Conservation (phyloP, 2,888 invertebrate species). For the Conops quadrifasciatus region DNA sequence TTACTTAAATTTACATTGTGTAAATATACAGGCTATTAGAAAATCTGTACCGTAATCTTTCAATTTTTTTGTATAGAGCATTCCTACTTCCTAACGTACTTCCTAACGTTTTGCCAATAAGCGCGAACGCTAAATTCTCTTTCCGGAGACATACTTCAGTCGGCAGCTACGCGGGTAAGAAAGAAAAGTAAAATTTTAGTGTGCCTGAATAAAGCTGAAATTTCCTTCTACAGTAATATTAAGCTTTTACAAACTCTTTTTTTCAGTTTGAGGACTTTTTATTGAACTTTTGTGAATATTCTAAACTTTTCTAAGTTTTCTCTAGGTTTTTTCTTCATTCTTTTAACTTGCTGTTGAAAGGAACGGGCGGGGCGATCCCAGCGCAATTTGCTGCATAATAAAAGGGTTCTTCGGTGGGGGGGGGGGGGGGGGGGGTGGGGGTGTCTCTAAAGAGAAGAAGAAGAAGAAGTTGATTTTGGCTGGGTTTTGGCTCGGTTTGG, state of each 20-base stretch:
- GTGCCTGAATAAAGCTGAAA: neutral
- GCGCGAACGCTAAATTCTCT: too few species aligned
- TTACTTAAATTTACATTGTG: too few species aligned
- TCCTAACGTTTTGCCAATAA: too few species aligned
- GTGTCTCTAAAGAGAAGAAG: neutral
- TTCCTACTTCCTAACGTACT: too few species aligned
- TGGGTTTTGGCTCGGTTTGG: constrained; percentile 27
- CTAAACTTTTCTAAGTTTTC: neutral
- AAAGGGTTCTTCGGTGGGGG: neutral
- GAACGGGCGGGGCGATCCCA: neutral
- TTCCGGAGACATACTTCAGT: too few species aligned
- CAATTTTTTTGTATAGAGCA: too few species aligned
- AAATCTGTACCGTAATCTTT: too few species aligned
- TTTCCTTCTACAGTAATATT: constrained; percentile 8
- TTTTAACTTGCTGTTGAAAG: neutral
- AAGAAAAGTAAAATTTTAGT: constrained; percentile 25
- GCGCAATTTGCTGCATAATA: neutral
- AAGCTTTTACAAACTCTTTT: constrained; percentile 23
- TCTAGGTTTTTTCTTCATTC: neutral
- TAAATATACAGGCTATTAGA: too few species aligned
- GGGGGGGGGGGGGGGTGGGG: neutral
- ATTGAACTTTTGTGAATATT: constrained; percentile 4
- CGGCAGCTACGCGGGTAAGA: too few species aligned
- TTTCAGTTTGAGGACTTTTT: constrained; percentile 1
- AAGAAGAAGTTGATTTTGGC: neutral